These are phyloP conservation scores for Brachyrhaphis roseni DNA, from an alignment of 2,797 vertebrate species.

Conservation along the genomic window DNA sequence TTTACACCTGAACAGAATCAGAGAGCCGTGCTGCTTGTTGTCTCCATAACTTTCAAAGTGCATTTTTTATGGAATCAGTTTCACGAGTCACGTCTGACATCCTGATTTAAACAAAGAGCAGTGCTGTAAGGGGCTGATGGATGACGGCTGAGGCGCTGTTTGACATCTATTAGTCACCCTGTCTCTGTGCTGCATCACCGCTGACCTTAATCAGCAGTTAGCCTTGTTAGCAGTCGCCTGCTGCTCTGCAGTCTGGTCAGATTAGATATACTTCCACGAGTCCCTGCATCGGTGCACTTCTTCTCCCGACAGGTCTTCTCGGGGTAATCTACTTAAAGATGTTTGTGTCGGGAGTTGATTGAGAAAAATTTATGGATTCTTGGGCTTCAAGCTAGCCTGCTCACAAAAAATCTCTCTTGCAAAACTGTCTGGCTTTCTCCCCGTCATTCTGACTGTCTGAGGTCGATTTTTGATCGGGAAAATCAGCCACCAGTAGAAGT, in stretches of 20 bases:
- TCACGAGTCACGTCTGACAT: slow-evolving; percentile 28
- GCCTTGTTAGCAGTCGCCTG: slow-evolving; percentile 70
- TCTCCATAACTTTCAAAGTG: not conserved
- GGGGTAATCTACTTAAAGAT: slow-evolving; percentile 68
- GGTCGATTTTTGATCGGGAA: no score
- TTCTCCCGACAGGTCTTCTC: slow-evolving; percentile 55
- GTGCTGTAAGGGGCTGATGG: slow-evolving; percentile 22
- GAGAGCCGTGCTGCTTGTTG: not conserved
- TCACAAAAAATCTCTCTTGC: no score
- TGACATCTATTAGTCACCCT: slow-evolving; percentile 53
- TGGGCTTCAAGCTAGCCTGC: not conserved
- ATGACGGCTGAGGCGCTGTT: slow-evolving; percentile 39
- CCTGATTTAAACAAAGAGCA: slow-evolving; percentile 29
- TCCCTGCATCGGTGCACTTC: slow-evolving; percentile 59
- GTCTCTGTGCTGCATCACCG: slow-evolving; percentile 40
- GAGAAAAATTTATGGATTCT: slow-evolving; percentile 21
- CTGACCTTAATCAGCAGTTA: slow-evolving; percentile 80
- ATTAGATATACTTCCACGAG: slow-evolving; percentile 66
- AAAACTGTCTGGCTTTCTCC: no score
- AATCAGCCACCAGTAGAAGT: no score
- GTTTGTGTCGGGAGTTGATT: slow-evolving; percentile 28
- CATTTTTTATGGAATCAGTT: not conserved
- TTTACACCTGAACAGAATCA: not conserved
- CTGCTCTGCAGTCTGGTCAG: slow-evolving; percentile 72
- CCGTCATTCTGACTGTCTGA: no score